Evolutionary conservation across 2,888 invertebrate genomes (phyloP).

Genomic region (Taphrorychus bicolor): DNA sequence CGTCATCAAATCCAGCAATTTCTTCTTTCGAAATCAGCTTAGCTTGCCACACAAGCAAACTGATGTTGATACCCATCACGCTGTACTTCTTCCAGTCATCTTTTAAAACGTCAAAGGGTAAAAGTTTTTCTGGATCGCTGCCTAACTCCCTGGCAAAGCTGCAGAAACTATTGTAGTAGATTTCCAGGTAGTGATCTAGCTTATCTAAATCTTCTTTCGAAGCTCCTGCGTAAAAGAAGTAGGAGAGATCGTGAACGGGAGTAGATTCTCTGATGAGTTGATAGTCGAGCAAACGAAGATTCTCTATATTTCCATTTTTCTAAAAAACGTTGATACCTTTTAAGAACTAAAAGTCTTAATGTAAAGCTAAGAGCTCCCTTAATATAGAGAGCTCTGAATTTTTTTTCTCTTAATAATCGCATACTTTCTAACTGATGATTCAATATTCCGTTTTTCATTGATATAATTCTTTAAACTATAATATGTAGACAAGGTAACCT

Average conservation of each 20-base stretch:
- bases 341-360: too few relatives aligned
- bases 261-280: slow-evolving; percentile 37
- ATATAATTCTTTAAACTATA: too few relatives aligned
- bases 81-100: slow-evolving; percentile 24
- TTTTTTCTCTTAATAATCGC: too few relatives aligned
- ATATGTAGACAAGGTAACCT: too few relatives aligned
- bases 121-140: slow-evolving; percentile 39
- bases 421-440: too few relatives aligned
- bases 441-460: too few relatives aligned
- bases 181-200: slow-evolving; percentile 46
- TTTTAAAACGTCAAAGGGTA: slow-evolving; percentile 17
- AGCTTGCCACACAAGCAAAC: slow-evolving; percentile 18
- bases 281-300: slow-evolving; percentile 41
- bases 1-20: neutral
- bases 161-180: slow-evolving; percentile 49
- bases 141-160: slow-evolving; percentile 42
- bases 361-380: too few relatives aligned
- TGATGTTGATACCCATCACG: slow-evolving; percentile 17
- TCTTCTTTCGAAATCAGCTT: slow-evolving; percentile 15
- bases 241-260: slow-evolving; percentile 48
- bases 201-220: slow-evolving; percentile 45
- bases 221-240: slow-evolving; percentile 49
- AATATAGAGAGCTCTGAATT: too few relatives aligned
- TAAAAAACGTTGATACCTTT: too few relatives aligned
- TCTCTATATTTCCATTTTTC: slow-evolving; percentile 34